Evolutionary conservation across 35 echinoderm and acorn worm species (phyloP).

Genomic region (Strongylocentrotus purpuratus): DNA sequence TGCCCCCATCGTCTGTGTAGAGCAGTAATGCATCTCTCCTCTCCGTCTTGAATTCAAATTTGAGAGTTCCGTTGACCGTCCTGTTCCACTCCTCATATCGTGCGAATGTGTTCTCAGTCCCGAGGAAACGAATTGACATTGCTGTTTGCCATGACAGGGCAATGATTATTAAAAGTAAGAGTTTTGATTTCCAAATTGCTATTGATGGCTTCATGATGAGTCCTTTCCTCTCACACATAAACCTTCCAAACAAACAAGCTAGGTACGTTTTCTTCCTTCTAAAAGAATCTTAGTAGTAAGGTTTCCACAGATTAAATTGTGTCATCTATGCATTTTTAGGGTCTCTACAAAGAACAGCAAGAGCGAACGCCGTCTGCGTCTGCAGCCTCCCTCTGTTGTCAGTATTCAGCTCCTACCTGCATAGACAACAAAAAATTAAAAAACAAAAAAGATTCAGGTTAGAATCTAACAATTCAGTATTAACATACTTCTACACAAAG

Average conservation of each 20-base stretch:
- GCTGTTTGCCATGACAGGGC: constrained; percentile 7
- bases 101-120: constrained; percentile 63
- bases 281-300: background rate
- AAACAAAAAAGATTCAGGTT: no score
- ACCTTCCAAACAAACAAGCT: background rate
- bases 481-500: no score
- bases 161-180: constrained; percentile 28
- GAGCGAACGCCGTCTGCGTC: background rate
- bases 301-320: background rate
- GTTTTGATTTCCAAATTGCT: constrained; percentile 50
- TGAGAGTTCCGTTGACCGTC: constrained; percentile 83
- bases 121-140: constrained; percentile 55
- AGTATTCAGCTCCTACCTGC: background rate
- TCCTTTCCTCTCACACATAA: background rate
- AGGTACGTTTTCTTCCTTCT: background rate
- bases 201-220: constrained; percentile 40
- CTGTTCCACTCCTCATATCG: constrained; percentile 89
- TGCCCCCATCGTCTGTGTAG: constrained; percentile 76
- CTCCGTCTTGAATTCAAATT: constrained; percentile 87
- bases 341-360: background rate
- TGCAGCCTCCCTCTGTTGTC: background rate
- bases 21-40: constrained; percentile 62
- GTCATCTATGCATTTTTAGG: background rate
- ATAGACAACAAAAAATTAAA: no score
- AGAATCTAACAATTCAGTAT: no score